Percentiles rank a stretch among this genome's conserved stretches.
These are phyloP conservation scores for Cercopithecus petaurista DNA, from an alignment of 2,797 vertebrate genomes.

Conservation along the genomic window DNA sequence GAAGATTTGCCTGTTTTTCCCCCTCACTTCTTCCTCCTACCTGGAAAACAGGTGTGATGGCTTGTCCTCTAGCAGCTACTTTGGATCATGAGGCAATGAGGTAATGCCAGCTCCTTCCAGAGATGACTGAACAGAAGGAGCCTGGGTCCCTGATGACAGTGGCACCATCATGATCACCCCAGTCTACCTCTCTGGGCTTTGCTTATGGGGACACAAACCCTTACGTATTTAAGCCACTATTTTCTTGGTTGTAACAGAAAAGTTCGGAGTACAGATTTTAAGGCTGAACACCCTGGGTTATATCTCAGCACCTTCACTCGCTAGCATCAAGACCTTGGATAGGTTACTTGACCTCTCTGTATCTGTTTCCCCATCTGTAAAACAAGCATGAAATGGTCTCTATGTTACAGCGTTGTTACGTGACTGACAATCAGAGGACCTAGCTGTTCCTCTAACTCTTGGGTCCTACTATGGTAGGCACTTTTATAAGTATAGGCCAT, in stretches of 20 bases:
- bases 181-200: neutral
- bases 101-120: neutral
- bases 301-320: neutral
- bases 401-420: rapidly evolving
- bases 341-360: neutral
- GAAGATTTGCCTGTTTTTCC: too few species aligned
- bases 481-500: neutral
- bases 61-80: neutral
- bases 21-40: neutral
- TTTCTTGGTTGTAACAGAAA: neutral
- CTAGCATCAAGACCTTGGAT: neutral
- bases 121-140: neutral
- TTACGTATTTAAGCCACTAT: neutral
- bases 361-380: neutral
- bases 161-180: neutral
- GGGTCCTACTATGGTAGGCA: too few species aligned
- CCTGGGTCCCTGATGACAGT: neutral
- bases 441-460: too few species aligned
- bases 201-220: neutral
- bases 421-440: too few species aligned
- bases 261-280: neutral
- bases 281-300: neutral
- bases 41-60: neutral
- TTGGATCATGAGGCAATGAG: neutral
- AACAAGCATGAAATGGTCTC: neutral